These are phyloP conservation scores for Dendroctonus ponderosae DNA, from an alignment of 1,140 invertebrate genomes.

Conservation along the genomic window DNA sequence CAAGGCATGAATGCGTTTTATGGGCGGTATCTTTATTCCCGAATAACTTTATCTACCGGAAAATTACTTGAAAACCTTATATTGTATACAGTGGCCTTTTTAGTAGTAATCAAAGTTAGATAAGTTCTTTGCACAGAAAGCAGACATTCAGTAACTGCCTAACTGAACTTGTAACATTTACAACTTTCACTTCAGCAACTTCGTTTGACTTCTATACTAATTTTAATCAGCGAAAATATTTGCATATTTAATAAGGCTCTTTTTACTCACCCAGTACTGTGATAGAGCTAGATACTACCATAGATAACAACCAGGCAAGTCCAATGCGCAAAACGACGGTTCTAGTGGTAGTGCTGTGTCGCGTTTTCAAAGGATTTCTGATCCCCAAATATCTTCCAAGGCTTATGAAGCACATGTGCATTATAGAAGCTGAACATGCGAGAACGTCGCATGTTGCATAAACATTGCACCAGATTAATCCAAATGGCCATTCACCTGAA, in stretches of 20 bases:
- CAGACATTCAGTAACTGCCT: background rate
- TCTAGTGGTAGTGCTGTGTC: constrained; percentile 73
- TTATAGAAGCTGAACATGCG: constrained; percentile 89
- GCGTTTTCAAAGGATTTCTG: constrained; percentile 80
- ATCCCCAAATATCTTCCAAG: constrained; percentile 91
- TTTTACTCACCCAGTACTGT: constrained; percentile 73
- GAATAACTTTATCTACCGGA: no score
- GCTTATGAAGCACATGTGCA: constrained; percentile 97
- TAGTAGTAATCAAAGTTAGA: no score
- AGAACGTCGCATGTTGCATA: constrained; percentile 95
- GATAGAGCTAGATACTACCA: constrained; percentile 84
- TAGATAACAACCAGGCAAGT: constrained; percentile 80
- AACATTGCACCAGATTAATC: constrained; percentile 82
- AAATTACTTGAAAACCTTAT: no score
- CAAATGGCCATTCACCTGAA: constrained; percentile 89
- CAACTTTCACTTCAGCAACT: background rate
- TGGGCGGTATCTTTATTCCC: no score
- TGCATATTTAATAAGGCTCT: background rate
- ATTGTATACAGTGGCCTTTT: no score
- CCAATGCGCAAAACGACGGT: constrained; percentile 80
- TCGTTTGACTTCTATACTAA: background rate
- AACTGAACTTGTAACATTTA: background rate
- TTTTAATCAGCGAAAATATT: background rate
- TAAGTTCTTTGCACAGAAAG: no score
- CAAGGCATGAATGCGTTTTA: no score